Percentiles rank a stretch among this genome's conserved stretches.
phyloP scores from a whole-genome alignment of 2,797 vertebrate genomes.

The Paratrypauchen microcephalus region DNA sequence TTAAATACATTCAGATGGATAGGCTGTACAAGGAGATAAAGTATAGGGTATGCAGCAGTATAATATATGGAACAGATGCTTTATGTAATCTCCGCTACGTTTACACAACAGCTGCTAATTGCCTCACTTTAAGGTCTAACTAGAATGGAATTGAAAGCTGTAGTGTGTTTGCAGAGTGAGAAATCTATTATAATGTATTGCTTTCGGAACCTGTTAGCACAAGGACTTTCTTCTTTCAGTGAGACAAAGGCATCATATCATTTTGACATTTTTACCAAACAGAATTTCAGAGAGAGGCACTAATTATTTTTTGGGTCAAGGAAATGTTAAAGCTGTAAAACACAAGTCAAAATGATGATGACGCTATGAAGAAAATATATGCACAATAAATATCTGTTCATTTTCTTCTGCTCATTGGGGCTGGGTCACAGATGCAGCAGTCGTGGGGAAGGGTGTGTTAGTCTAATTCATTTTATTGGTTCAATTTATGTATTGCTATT shows the following conservation, averaged over 20 bases:
- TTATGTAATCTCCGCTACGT: no score
- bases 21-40: conserved; percentile 36
- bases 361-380: neutral
- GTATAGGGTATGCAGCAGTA: neutral
- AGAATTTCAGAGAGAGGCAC: neutral
- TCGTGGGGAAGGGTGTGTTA: neutral
- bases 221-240: neutral
- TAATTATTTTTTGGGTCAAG: neutral
- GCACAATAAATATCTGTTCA: neutral
- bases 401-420: neutral
- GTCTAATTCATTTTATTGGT: no score
- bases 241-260: neutral
- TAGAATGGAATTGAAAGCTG: neutral
- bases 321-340: neutral
- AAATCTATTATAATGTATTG: neutral
- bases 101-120: neutral
- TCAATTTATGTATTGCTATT: no score
- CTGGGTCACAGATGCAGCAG: neutral
- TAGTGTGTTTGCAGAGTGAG: neutral
- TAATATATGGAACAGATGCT: neutral
- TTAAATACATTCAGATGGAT: conserved; percentile 47
- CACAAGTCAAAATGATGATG: neutral
- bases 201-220: neutral
- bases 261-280: neutral
- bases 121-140: neutral